Base-by-base conservation (phyloP, 2,113 vertebrate species). In the Genyomyrus donnyi region DNA sequence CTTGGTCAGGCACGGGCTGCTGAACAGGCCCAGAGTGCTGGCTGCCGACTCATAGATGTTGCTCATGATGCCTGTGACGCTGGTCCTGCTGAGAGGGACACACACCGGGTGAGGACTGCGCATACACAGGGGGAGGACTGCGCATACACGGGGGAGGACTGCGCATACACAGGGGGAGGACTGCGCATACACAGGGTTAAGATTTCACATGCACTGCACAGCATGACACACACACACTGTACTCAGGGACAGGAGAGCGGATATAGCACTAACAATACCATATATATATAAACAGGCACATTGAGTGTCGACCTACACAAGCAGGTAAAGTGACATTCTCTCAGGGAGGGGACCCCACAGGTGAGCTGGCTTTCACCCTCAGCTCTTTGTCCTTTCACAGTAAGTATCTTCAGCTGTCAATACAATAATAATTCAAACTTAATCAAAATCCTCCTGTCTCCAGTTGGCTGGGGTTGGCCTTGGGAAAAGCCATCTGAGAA, bases 21-120 rank as follows among this genome's bases (percentile, higher is more conserved):
- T 97, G 93, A 99, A 98, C 92, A 99, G 94, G 49, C 98, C 98
- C 95, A 99, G 95, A 0, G 98, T 98, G 91, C 97, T 97, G 89
- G 98, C 97, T 15, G 98, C 98, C 0, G 98, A 99, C 94, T 99
- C 98, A 88, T 98, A 99, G 92, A 99, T 98, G 96, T 99, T 98
- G 91, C 96, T 98, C 98, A 99, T 99, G 93, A 94, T 97, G 94
- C 95, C 93, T 95, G 85, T 50, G 89, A 85, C 11, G 52, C 15
- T 77, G 74, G 91, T 35, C 87, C 91, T 93, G 90, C 48, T 21
- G 53, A 84, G 52, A 27, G n/a, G n/a, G 13, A 45, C 8, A 6
- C 1, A 50, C 15, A 70, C 15, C 21, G n/a, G 1, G 74, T 48
- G 15, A 80, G 46, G 27, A 52, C 35, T 49, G 11, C 21, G 6